Conservation (phyloP, 2,113 vertebrate species). For the Sylvia atricapilla region DNA sequence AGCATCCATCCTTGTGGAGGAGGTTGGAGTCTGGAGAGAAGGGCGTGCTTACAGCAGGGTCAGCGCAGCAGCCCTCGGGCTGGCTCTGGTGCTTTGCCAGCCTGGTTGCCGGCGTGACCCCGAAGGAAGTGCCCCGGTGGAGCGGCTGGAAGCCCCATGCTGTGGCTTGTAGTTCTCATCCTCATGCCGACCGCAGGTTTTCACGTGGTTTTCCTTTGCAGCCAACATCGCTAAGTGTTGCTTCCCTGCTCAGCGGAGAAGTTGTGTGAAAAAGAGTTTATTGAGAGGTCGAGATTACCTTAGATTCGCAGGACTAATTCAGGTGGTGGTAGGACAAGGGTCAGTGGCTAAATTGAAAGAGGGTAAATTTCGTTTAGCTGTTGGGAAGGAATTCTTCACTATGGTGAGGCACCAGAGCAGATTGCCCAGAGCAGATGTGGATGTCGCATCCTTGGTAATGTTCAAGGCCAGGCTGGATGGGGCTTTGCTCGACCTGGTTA, state of each 20-base stretch:
- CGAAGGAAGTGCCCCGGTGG: background rate
- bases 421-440: background rate
- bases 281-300: accelerated
- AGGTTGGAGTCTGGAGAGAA: background rate
- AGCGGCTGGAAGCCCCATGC: background rate
- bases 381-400: background rate
- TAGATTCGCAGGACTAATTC: background rate
- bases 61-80: background rate
- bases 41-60: background rate
- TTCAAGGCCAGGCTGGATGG: background rate
- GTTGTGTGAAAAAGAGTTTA: background rate
- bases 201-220: background rate
- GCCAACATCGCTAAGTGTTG: accelerated
- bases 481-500: background rate
- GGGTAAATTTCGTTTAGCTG: background rate
- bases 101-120: background rate
- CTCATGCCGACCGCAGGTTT: background rate
- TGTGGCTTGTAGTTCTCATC: background rate
- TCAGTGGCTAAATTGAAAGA: background rate
- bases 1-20: background rate
- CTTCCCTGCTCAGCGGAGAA: background rate
- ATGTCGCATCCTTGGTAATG: background rate
- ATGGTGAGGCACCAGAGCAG: background rate
- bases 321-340: background rate
- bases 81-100: background rate